phyloP scores from a whole-genome alignment of 2,797 vertebrate species.

The Chiroxiphia lanceolata region DNA sequence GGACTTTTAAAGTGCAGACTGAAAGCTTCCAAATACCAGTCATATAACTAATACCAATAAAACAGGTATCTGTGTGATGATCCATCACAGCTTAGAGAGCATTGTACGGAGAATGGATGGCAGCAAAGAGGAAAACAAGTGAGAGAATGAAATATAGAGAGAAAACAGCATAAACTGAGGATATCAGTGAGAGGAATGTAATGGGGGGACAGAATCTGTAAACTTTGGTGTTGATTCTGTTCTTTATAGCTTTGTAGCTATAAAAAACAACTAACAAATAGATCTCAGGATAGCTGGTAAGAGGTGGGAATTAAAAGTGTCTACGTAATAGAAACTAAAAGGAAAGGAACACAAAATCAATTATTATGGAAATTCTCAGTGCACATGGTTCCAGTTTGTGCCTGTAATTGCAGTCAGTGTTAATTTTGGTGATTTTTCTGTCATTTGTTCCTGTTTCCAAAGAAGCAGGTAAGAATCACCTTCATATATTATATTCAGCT shows the following conservation, averaged over 20 bases:
- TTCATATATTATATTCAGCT: background rate
- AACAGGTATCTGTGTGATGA: background rate
- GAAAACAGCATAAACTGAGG: background rate
- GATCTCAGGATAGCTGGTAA: background rate
- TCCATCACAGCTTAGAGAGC: background rate
- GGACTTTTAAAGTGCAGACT: background rate
- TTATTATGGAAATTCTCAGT: background rate
- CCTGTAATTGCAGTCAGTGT: background rate
- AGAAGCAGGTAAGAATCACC: background rate
- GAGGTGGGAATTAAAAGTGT: background rate
- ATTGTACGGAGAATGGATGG: background rate
- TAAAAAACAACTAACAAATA: accelerated
- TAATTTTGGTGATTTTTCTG: background rate
- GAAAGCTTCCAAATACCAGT: background rate
- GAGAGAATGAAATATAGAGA: background rate
- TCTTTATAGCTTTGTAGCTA: background rate
- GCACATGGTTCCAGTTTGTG: background rate
- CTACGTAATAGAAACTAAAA: background rate
- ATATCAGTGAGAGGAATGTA: background rate
- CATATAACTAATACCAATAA: background rate
- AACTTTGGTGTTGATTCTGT: background rate
- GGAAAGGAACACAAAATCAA: background rate
- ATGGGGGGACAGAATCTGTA: background rate
- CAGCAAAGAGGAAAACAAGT: background rate
- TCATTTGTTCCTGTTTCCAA: background rate